These are phyloP conservation scores for Forbesichthys papilliferus DNA, from an alignment of 2,113 vertebrate genomes.

Conservation along the genomic window DNA sequence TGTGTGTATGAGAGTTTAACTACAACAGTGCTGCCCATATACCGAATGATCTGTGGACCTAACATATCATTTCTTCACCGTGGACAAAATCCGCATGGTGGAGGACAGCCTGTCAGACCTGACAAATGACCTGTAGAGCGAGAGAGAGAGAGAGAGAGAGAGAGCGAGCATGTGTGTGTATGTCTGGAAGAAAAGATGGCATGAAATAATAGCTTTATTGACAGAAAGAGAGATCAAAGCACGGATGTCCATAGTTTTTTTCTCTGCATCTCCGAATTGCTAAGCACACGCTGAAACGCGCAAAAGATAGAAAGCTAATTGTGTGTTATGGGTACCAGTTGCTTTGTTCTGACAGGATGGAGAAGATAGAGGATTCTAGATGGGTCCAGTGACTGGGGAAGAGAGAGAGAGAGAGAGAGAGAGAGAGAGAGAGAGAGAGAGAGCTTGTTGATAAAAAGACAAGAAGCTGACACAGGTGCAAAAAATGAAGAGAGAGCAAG, in stretches of 20 bases:
- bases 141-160: no score
- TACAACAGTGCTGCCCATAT: no score
- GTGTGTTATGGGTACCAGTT: no score
- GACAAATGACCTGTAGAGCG: no score
- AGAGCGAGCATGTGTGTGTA: slow-evolving; percentile 6
- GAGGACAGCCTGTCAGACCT: slow-evolving; percentile 47
- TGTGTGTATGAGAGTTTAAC: no score
- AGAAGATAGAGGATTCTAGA: slow-evolving; percentile 17
- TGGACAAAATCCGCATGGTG: slow-evolving; percentile 57
- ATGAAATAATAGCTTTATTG: not conserved
- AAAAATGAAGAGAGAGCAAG: slow-evolving; percentile 44
- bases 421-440: not conserved
- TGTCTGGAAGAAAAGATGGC: slow-evolving; percentile 34
- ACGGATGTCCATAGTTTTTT: slow-evolving; percentile 33
- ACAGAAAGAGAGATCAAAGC: not conserved
- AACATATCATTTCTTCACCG: slow-evolving; percentile 38
- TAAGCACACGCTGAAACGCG: not conserved
- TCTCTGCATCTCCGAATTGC: slow-evolving; percentile 45
- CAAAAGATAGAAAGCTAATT: no score
- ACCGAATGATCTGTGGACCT: not conserved
- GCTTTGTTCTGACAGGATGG: slow-evolving; percentile 3
- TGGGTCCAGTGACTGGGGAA: not conserved
- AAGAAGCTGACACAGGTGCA: slow-evolving; percentile 50
- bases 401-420: not conserved
- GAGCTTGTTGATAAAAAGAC: not conserved